Evolutionary conservation across 2,797 vertebrate genomes (phyloP).

Genomic region (Danio choprae): DNA sequence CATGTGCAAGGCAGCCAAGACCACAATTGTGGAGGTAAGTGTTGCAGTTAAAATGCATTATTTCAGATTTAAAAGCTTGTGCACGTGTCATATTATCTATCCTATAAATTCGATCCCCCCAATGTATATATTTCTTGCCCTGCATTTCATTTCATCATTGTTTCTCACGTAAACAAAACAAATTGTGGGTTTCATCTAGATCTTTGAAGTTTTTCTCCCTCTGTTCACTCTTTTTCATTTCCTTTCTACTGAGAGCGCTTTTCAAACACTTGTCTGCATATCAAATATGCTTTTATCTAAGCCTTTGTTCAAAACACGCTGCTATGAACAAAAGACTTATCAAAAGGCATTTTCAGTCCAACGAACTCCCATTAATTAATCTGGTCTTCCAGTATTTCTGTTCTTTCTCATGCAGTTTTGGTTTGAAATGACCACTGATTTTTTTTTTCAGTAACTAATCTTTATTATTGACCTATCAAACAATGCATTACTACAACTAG

Average conservation of each 20-base stretch:
- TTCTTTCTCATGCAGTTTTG: background rate
- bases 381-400: constrained; percentile 1
- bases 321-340: constrained; percentile 55
- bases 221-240: constrained; percentile 54
- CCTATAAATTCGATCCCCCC: background rate
- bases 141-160: constrained; percentile 5
- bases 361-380: constrained; percentile 43
- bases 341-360: constrained; percentile 55
- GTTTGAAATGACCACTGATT: background rate
- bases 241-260: constrained; percentile 48
- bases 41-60: too few species aligned
- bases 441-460: too few species aligned
- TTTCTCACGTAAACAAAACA: constrained; percentile 39
- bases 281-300: constrained; percentile 57
- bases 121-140: background rate
- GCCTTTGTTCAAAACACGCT: constrained; percentile 55
- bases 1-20: constrained; percentile 96
- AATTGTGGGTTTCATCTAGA: constrained; percentile 53
- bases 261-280: constrained; percentile 59
- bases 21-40: constrained; percentile 93
- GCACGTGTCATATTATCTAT: background rate
- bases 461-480: background rate
- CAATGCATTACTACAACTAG: background rate
- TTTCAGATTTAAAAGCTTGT: too few species aligned
- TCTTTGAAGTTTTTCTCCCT: constrained; percentile 55